Percentiles rank a stretch among this genome's conserved stretches.
Evolutionary conservation across 2,797 vertebrate genomes (phyloP).

Genomic region (Xerus rutilus): DNA sequence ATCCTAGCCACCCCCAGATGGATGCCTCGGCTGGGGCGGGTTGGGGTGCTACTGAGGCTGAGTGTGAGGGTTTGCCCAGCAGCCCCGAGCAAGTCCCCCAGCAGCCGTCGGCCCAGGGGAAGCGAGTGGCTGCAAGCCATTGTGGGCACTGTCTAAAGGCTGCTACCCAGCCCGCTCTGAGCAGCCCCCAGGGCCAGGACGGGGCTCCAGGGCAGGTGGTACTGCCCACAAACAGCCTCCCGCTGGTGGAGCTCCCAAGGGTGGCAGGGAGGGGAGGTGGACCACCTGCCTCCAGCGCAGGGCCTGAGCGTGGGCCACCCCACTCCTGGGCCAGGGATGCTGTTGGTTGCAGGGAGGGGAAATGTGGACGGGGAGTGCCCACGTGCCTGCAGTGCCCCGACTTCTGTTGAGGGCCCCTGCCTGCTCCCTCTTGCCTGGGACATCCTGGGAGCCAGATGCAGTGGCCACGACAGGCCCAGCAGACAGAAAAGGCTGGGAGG

Average conservation of each 20-base stretch:
- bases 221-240: constrained; percentile 63
- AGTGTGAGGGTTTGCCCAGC: not conserved
- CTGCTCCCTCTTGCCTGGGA: not conserved
- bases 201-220: constrained; percentile 38
- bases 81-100: too few species aligned
- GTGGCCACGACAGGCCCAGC: not conserved
- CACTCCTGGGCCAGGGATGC: not conserved
- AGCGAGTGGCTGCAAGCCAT: not conserved
- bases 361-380: not conserved
- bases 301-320: not conserved
- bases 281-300: not conserved
- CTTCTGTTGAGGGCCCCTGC: not conserved
- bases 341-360: not conserved
- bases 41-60: not conserved
- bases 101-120: constrained; percentile 60
- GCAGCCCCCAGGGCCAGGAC: not conserved
- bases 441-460: not conserved
- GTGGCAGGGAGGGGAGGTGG: not conserved
- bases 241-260: not conserved
- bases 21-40: not conserved
- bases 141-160: not conserved
- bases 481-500: not conserved
- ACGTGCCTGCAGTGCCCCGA: not conserved
- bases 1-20: rapidly evolving
- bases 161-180: not conserved